Evolutionary conservation across 2,888 invertebrate species (phyloP).

Genomic region (Galerucella nymphaeae): DNA sequence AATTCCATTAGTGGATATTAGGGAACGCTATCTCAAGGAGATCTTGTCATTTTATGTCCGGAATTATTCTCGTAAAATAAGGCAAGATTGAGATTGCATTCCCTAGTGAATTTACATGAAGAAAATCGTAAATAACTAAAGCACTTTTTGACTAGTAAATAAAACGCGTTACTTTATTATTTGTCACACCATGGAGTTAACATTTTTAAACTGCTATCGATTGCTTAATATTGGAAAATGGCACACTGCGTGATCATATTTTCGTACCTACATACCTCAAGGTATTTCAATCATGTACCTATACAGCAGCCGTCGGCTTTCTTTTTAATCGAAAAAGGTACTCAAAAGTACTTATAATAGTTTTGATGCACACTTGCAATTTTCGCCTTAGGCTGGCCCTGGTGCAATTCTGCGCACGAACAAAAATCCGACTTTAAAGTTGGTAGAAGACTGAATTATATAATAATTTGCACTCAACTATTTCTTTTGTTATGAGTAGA

Average conservation of each 20-base stretch:
- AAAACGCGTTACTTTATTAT: slow-evolving; percentile 27
- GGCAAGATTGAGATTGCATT: no score
- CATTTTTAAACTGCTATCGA: slow-evolving; percentile 6
- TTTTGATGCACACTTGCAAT: no score
- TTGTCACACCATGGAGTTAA: no score
- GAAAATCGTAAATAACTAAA: slow-evolving; percentile 12
- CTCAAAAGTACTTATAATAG: no score
- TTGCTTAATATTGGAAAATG: neutral
- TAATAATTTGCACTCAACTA: no score
- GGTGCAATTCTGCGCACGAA: no score
- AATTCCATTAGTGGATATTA: neutral
- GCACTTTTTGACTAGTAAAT: slow-evolving; percentile 52
- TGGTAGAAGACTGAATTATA: no score
- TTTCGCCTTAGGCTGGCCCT: no score
- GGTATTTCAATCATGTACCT: neutral
- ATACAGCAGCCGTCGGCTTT: neutral
- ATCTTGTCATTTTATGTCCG: neutral
- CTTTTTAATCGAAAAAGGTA: neutral
- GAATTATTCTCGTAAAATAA: no score
- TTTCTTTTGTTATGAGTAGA: no score
- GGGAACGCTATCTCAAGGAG: neutral
- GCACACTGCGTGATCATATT: neutral
- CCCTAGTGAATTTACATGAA: neutral
- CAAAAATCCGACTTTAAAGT: no score
- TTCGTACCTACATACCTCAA: neutral